Conservation (phyloP, 2,888 invertebrate species). For the Agrilus biguttatus region DNA sequence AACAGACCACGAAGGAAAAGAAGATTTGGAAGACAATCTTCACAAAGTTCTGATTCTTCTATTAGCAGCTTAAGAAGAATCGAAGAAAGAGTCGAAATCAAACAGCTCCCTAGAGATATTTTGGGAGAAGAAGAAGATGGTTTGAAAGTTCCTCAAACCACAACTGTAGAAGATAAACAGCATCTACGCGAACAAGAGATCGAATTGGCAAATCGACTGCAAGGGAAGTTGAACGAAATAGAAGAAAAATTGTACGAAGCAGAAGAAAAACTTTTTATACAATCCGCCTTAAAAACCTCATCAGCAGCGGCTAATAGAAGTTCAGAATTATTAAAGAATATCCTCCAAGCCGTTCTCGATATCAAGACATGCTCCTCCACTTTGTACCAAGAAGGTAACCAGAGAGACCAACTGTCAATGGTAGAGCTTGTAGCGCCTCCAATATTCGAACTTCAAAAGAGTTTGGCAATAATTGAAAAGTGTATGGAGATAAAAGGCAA, state of each 20-base stretch:
- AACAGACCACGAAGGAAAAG: constrained; percentile 25
- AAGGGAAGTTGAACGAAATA: constrained; percentile 31
- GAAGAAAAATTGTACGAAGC: constrained; percentile 44
- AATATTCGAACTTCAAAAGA: constrained; percentile 48
- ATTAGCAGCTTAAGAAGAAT: constrained; percentile 27
- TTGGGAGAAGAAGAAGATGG: constrained; percentile 45
- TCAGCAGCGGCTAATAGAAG: constrained; percentile 51
- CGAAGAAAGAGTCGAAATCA: constrained; percentile 19
- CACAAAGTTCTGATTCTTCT: constrained; percentile 35
- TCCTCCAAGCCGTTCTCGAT: constrained; percentile 46
- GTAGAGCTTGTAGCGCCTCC: constrained; percentile 42
- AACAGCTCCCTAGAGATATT: constrained; percentile 32
- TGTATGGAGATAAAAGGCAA: constrained; percentile 53
- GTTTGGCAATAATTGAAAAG: constrained; percentile 50
- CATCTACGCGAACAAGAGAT: constrained; percentile 24
- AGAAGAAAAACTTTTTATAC: constrained; percentile 48
- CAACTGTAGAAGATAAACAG: constrained; percentile 31
- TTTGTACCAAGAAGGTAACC: constrained; percentile 32
- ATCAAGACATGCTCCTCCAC: constrained; percentile 44
- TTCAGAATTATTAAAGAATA: constrained; percentile 47
- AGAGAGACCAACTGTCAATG: constrained; percentile 35
- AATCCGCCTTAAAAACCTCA: constrained; percentile 51
- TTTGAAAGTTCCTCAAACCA: constrained; percentile 35
- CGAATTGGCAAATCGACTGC: constrained; percentile 21
- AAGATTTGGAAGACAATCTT: constrained; percentile 16